Evolutionary conservation across 2,888 invertebrate species (phyloP), one percentile per base, ranked within the genome.

Genomic region (Andricus curvator): DNA sequence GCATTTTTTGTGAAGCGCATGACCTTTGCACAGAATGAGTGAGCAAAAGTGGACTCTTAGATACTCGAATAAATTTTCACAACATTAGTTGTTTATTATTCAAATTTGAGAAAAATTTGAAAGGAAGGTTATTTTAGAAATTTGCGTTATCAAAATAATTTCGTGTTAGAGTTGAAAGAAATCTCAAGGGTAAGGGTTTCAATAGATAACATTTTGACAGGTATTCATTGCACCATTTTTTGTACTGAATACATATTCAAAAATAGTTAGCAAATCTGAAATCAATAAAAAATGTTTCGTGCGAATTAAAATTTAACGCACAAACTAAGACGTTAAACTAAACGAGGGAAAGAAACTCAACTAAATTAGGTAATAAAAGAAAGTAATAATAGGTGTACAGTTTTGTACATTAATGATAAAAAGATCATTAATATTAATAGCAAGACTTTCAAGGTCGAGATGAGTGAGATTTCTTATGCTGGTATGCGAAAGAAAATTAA

Each of bases 361-460:
- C 17, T 64, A 64, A 64, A 64, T 25, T 22, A 29, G 29, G 64
- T 6, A 29, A 64, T 64, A 64, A 64, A 64, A 29, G 15, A 64
- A 29, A 17, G 8, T 29, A 64, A 11, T 29, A 29, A 22, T 44
- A 6, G 6, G 22, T 9, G 2, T 44, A 11, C 33, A 11, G 2
- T 29, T 70, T 70, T 22, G 3, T 4, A 22, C 60, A n/a, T 4
- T 3, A n/a, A n/a, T 13, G 13, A 60, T 22, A 60, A 60, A 60
- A 4, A 56, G n/a, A n/a, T 22, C 60, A 60, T 60, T 60, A 60
- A 56, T 56, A 56, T n/a, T 56, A 56, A 56, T 22, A 60, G 4
- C 20, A 56, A 74, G n/a, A 60, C 4, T 74, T 37, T 60, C 74
- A 37, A 56, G 74, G 56, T 56, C 33, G 8, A 60, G 33, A 60